phyloP scores from a whole-genome alignment of 2,113 vertebrate species.

The Pomatostomus ruficeps region DNA sequence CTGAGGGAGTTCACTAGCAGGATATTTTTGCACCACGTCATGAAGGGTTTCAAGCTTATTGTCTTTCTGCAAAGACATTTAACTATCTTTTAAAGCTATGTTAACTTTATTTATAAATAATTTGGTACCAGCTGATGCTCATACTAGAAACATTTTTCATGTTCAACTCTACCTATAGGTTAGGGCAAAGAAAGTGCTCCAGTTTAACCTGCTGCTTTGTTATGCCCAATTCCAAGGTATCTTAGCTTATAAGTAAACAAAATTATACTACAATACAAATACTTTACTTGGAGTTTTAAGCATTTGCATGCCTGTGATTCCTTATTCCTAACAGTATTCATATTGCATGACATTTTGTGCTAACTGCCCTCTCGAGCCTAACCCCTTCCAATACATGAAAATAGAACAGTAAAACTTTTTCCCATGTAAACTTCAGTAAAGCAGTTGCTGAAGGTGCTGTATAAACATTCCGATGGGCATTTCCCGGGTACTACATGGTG shows the following conservation, averaged over 20 bases:
- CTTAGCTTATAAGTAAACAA: neutral
- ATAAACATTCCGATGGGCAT: neutral
- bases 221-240: neutral
- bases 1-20: neutral
- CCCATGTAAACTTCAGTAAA: slow-evolving; percentile 8
- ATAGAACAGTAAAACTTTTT: neutral
- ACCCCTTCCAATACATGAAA: neutral
- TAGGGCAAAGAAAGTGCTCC: neutral
- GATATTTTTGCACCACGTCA: neutral
- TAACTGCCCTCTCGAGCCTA: neutral
- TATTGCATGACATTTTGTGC: slow-evolving; percentile 1
- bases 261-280: neutral
- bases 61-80: neutral
- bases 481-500: neutral
- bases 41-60: neutral
- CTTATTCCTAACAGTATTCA: neutral
- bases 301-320: neutral
- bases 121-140: slow-evolving; percentile 25
- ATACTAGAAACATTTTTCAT: neutral
- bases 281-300: neutral
- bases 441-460: neutral
- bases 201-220: neutral
- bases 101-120: neutral
- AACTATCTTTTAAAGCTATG: slow-evolving; percentile 10
- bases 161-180: neutral